Evolutionary conservation across 2,888 invertebrate genomes (phyloP).

Genomic region (Podotricha telesiphe): DNA sequence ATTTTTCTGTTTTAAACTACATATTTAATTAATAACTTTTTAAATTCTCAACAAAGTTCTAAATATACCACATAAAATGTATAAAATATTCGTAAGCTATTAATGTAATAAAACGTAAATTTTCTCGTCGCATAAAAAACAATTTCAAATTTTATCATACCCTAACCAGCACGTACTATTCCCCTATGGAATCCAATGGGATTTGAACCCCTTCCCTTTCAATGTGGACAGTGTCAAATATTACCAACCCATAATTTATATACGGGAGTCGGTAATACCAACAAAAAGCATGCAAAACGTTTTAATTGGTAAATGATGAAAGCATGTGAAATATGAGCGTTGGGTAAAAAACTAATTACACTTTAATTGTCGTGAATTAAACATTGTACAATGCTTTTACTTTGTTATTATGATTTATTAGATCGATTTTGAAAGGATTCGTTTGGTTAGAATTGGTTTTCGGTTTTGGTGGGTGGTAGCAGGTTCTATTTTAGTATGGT

Average conservation of each 20-base stretch:
- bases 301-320: conserved; percentile 45
- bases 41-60: no score
- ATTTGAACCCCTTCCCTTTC: neutral
- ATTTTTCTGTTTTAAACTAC: no score
- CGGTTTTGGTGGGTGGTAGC: neutral
- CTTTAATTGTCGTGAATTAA: conserved; percentile 57
- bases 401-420: conserved; percentile 16
- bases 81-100: no score
- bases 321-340: conserved; percentile 62
- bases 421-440: conserved; percentile 6
- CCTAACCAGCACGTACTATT: neutral
- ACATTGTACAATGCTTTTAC: conserved; percentile 21
- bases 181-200: neutral
- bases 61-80: no score
- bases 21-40: no score
- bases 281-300: conserved; percentile 25
- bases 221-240: conserved; percentile 1
- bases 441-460: neutral
- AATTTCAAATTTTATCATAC: neutral
- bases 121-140: neutral
- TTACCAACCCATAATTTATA: conserved; percentile 7
- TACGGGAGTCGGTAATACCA: conserved; percentile 6
- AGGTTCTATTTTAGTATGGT: neutral
- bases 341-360: conserved; percentile 72
- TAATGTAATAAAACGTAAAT: neutral